Percentiles rank a stretch among this genome's conserved stretches.
phyloP scores from a whole-genome alignment of 1,140 invertebrate species.

The Drosophila nigromelanica region DNA sequence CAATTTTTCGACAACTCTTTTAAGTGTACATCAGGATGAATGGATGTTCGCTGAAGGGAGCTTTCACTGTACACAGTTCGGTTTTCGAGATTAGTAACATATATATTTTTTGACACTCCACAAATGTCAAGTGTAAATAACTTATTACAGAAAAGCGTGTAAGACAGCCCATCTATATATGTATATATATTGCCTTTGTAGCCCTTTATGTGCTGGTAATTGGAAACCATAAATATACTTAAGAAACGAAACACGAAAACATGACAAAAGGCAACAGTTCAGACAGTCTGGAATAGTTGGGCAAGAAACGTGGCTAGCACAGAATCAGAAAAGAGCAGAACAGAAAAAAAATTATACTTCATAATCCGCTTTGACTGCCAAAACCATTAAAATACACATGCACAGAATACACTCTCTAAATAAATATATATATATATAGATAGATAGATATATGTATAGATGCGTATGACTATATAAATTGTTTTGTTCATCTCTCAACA shows the following conservation, averaged over 20 bases:
- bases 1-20: not conserved
- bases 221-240: conserved; percentile 74
- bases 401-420: not conserved
- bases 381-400: conserved; percentile 22
- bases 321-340: conserved; percentile 31
- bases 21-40: not conserved
- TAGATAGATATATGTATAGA: not conserved
- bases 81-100: not conserved
- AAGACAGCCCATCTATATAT: conserved; percentile 11
- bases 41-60: not conserved
- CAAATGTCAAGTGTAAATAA: conserved; percentile 20
- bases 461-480: conserved; percentile 22
- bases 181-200: conserved; percentile 10
- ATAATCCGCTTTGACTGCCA: conserved; percentile 74
- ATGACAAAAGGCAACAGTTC: conserved; percentile 29
- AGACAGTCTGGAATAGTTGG: conserved; percentile 30
- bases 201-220: conserved; percentile 50
- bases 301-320: conserved; percentile 57
- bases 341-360: conserved; percentile 1
- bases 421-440: not conserved
- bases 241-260: conserved; percentile 38
- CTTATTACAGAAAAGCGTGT: conserved; percentile 13
- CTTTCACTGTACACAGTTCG: not conserved
- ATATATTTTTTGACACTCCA: not conserved
- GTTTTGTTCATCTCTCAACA: conserved; percentile 35